phyloP scores from a whole-genome alignment of 2,797 vertebrate species.

The Spinibarbus caldwelli region DNA sequence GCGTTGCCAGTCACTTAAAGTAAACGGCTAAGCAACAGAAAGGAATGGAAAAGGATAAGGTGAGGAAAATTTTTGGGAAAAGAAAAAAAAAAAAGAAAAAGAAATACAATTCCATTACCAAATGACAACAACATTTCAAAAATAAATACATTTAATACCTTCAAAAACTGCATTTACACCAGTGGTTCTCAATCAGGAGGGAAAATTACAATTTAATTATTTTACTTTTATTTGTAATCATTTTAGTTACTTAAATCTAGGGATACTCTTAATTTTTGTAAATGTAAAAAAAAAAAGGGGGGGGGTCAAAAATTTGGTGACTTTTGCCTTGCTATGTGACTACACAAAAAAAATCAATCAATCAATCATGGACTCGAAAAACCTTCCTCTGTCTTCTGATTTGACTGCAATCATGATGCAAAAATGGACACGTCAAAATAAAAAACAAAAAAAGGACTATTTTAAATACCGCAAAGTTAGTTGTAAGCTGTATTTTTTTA shows the following conservation, averaged over 20 bases:
- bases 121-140: not conserved
- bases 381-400: too few relatives aligned
- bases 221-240: too few relatives aligned
- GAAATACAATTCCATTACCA: not conserved
- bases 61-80: too few relatives aligned
- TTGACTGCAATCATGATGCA: not conserved
- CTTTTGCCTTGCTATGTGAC: too few relatives aligned
- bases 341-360: too few relatives aligned
- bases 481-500: not conserved
- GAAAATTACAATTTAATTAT: too few relatives aligned
- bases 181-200: not conserved
- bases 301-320: too few relatives aligned
- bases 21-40: not conserved
- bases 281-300: too few relatives aligned
- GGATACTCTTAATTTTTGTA: too few relatives aligned
- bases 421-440: not conserved
- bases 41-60: not conserved
- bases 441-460: not conserved
- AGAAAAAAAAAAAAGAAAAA: not conserved
- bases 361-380: not conserved
- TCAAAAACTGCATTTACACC: not conserved
- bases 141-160: not conserved
- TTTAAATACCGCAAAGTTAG: not conserved
- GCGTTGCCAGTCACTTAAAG: not conserved
- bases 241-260: too few relatives aligned